These are phyloP conservation scores for Poicephalus meyeri DNA, from an alignment of 2,113 vertebrate genomes.

Conservation along the genomic window DNA sequence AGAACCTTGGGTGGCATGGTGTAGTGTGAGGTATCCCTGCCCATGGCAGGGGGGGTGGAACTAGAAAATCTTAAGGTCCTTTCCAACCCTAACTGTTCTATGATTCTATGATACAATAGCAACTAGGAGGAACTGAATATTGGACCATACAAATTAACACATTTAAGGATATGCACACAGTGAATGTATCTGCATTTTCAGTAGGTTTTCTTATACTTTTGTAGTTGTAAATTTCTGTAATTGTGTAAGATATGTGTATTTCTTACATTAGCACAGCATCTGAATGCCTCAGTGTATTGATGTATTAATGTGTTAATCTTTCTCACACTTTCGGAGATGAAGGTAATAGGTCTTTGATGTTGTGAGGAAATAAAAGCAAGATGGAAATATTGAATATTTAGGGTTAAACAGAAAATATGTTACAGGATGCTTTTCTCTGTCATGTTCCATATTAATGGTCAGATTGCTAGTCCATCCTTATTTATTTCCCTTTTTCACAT, in stretches of 20 bases:
- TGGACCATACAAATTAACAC: neutral
- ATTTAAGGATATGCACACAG: neutral
- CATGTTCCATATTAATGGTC: neutral
- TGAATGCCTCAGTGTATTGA: neutral
- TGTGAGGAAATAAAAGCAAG: neutral
- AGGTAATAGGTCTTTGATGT: neutral
- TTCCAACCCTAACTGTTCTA: no score
- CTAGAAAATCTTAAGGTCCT: no score
- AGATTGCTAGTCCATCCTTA: neutral
- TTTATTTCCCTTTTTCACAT: neutral
- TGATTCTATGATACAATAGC: neutral
- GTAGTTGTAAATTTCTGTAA: neutral
- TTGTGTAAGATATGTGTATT: neutral
- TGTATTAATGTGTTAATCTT: neutral
- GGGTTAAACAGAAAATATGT: neutral
- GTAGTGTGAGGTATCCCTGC: no score
- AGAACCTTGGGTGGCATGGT: no score
- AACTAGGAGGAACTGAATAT: neutral
- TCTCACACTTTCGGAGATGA: neutral
- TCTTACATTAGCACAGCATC: neutral
- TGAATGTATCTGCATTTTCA: neutral
- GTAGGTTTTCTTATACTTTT: neutral
- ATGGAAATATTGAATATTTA: neutral
- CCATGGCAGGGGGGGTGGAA: no score
- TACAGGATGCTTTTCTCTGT: neutral